A percentile compares a stretch with the other conserved stretches of the same genome.
phyloP scores from a whole-genome alignment of 2,797 vertebrate genomes.

The Sebastes wilsoni region DNA sequence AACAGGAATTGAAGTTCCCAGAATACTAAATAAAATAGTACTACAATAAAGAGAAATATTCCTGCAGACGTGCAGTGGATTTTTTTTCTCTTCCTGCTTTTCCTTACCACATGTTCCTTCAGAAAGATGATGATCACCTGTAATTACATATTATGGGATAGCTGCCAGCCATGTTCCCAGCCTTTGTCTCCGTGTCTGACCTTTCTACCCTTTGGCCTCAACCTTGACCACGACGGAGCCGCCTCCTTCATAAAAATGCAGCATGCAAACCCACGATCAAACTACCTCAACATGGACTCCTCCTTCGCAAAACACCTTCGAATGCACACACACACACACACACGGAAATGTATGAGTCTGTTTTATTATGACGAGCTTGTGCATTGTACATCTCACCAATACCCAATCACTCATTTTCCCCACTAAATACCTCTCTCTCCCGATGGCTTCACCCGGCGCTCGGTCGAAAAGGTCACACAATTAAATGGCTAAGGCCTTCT shows the following conservation, averaged over 20 bases:
- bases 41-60: neutral
- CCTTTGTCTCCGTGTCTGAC: constrained; percentile 61
- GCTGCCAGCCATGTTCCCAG: constrained; percentile 44
- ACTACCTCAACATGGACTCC: constrained; percentile 12
- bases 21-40: neutral
- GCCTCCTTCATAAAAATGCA: constrained; percentile 48
- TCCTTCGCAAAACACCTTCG: constrained; percentile 27
- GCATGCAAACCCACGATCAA: constrained; percentile 31
- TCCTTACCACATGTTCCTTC: constrained; percentile 46
- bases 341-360: constrained; percentile 40
- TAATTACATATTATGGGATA: constrained; percentile 62
- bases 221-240: constrained; percentile 59
- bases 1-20: neutral
- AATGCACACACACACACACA: constrained; percentile 1
- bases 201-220: constrained; percentile 45
- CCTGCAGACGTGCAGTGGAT: neutral
- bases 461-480: constrained; percentile 86
- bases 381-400: constrained; percentile 74
- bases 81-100: neutral
- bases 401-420: constrained; percentile 77
- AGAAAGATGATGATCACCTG: constrained; percentile 57
- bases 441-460: constrained; percentile 72
- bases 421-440: constrained; percentile 78
- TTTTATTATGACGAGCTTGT: constrained; percentile 77
- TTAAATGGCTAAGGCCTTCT: constrained; percentile 86